Base-by-base conservation (phyloP, 2,888 invertebrate genomes). In the Stenichneumon culpator region DNA sequence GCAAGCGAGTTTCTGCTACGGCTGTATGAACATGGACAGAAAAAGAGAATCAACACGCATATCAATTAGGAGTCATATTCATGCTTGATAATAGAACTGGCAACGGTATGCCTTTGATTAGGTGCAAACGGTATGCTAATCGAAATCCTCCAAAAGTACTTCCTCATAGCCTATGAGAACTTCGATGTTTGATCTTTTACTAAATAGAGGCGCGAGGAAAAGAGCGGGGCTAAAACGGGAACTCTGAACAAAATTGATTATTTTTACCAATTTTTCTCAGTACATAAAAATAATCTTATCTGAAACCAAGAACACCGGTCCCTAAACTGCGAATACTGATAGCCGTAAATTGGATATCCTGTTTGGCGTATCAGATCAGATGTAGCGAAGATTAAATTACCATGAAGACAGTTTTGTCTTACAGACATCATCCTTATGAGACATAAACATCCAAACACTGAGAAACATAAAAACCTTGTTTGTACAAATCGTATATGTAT, bases 321-420 rank as follows among this genome's bases (percentile, higher is more conserved):
- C 39, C 11, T 11, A 39, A 39, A 11, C 39, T 39, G 39, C 39
- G 11, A 11, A 39, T 39, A 11, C 39, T 39, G 39, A 39, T 39
- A 39, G 11, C 39, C 39, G 5, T 11, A 39, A 75, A 75, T 52
- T 50, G 14, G 28, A 3, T 2, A 32, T n/a, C 32, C 19, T 36
- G 65, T 32, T 19, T n/a, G 32, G 28, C 50, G 19, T 50, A 65
- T 75, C 52, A 47, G 50, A 65, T 36, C 32, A 19, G 63, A 28
- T 16, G 19, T 19, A 75, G 63, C 22, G 36, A 32, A 47, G n/a
- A 28, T 32, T 32, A 63, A 65, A 50, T 22, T 65, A 5, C 32
- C 32, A 32, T 1, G 11, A 22, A 32, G 36, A 52, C 6, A 25
- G 32, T 63, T 5, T 36, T 63, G 63, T 4, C 9, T n/a, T 19